Conservation (phyloP, 2,888 invertebrate species). For the Ochropleura plecta region DNA sequence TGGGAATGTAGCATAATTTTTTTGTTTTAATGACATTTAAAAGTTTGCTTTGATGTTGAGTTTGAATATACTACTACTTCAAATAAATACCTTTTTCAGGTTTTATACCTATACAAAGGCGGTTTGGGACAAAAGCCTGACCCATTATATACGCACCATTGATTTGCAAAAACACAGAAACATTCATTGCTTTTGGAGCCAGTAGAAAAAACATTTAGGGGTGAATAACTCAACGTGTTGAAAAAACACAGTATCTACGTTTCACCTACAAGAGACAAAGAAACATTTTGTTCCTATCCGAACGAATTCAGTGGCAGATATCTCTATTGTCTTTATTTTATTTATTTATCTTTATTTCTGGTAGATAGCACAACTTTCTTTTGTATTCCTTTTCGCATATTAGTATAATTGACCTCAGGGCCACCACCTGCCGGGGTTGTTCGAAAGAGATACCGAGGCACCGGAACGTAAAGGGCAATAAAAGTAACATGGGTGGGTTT, state of each 20-base stretch:
- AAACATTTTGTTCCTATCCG: not conserved
- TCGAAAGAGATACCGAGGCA: too few relatives aligned
- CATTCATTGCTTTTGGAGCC: not conserved
- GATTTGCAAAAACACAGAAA: conserved; percentile 24
- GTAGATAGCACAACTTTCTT: not conserved
- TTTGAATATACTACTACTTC: not conserved
- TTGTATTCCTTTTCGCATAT: too few relatives aligned
- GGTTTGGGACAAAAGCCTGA: not conserved
- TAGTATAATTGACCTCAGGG: too few relatives aligned
- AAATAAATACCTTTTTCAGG: not conserved
- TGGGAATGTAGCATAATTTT: too few relatives aligned
- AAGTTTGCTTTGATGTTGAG: too few relatives aligned
- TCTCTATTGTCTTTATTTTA: not conserved
- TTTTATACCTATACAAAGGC: not conserved
- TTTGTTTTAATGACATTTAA: too few relatives aligned
- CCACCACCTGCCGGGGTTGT: too few relatives aligned
- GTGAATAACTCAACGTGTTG: conserved; percentile 23
- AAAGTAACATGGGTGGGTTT: too few relatives aligned
- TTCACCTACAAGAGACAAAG: not conserved
- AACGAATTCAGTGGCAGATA: not conserved
- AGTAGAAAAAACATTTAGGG: not conserved
- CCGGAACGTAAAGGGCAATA: too few relatives aligned
- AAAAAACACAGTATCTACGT: conserved; percentile 16
- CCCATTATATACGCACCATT: conserved; percentile 11
- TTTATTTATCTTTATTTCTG: not conserved